Conservation (phyloP, 2,113 vertebrate genomes). For the Emydura subglobosa region DNA sequence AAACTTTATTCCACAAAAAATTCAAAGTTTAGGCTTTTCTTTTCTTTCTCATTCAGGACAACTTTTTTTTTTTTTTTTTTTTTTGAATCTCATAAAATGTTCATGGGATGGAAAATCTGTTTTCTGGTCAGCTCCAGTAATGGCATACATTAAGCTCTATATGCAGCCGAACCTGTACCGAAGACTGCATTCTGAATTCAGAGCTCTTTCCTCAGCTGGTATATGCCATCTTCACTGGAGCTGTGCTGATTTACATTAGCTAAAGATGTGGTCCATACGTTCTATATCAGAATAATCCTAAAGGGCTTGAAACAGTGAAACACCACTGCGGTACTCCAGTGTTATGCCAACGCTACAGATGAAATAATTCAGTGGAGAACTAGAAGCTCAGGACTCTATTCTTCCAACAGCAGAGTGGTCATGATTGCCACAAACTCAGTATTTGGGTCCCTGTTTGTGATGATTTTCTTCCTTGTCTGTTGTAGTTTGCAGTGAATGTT, state of each 20-base stretch:
- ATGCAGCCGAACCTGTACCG: background rate
- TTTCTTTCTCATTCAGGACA: background rate
- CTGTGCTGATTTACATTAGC: background rate
- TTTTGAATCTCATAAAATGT: too few species aligned
- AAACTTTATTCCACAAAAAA: background rate
- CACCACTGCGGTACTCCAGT: background rate
- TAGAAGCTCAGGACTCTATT: fast-evolving
- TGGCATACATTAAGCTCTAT: background rate
- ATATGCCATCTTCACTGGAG: background rate
- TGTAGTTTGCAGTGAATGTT: background rate
- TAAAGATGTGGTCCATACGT: background rate
- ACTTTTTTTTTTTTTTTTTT: too few species aligned
- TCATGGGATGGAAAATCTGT: background rate
- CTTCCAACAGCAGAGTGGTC: fast-evolving
- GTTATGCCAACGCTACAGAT: fast-evolving
- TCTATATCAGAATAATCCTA: background rate
- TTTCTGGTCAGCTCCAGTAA: background rate
- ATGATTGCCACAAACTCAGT: fast-evolving
- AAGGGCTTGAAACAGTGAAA: background rate
- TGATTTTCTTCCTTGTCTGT: fast-evolving
- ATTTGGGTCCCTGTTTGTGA: fast-evolving
- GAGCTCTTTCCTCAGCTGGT: background rate
- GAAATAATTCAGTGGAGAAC: fast-evolving
- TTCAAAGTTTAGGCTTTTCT: background rate
- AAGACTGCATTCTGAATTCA: background rate